Percentiles rank a stretch among this genome's conserved stretches.
Conservation (phyloP, 2,113 vertebrate genomes). For the Ranitomeya variabilis region DNA sequence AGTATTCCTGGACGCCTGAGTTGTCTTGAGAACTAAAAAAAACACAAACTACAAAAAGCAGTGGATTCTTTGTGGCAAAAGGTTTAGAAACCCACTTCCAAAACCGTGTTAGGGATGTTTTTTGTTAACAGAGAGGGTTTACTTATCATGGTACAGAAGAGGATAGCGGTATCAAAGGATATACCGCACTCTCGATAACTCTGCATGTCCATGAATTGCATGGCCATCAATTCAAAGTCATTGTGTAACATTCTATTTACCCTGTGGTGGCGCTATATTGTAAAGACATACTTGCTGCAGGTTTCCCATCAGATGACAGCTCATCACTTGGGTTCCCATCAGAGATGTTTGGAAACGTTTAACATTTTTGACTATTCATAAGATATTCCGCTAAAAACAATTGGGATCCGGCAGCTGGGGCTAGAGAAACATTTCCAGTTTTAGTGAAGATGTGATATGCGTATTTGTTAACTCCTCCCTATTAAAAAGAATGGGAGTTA, state of each 20-base stretch:
- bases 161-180: not conserved
- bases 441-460: not conserved
- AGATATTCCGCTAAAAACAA: not conserved
- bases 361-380: not conserved
- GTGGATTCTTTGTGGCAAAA: not conserved
- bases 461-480: not conserved
- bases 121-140: not conserved
- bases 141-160: too few relatives aligned
- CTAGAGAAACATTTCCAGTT: not conserved
- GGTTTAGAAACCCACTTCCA: not conserved
- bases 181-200: not conserved
- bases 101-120: not conserved
- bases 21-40: constrained; percentile 18
- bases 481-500: not conserved
- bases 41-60: not conserved
- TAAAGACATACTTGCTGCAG: not conserved
- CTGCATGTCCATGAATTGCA: not conserved
- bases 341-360: not conserved
- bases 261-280: not conserved
- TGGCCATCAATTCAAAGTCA: not conserved
- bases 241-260: not conserved
- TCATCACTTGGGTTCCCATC: not conserved
- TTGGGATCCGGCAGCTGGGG: too few relatives aligned
- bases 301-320: not conserved
- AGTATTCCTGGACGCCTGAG: not conserved